These are phyloP conservation scores for Sylvia borin DNA, from an alignment of 2,797 vertebrate genomes.

Conservation along the genomic window DNA sequence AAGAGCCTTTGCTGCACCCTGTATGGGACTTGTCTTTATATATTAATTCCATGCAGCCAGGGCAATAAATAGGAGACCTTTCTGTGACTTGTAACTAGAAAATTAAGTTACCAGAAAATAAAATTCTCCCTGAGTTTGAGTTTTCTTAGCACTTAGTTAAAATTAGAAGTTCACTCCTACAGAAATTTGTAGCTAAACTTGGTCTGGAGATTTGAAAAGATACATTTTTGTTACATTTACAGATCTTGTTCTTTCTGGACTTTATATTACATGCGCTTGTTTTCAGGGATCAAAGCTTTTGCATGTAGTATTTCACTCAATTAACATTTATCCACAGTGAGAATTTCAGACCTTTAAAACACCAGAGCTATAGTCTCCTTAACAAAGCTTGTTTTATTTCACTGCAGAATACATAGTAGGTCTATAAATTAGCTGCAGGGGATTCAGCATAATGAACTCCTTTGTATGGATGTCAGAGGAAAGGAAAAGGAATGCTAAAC, in stretches of 20 bases:
- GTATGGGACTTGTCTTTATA: background rate
- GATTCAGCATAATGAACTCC: constrained; percentile 35
- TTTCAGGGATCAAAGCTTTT: background rate
- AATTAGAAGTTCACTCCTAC: background rate
- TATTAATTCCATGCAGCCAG: background rate
- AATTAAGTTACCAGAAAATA: background rate
- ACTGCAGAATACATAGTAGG: background rate
- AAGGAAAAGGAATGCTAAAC: background rate
- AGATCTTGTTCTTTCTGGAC: background rate
- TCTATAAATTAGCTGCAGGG: constrained; percentile 20
- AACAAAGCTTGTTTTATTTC: constrained; percentile 49
- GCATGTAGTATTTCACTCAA: background rate
- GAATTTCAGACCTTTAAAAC: background rate
- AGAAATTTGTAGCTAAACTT: background rate
- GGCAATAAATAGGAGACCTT: background rate
- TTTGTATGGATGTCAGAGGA: constrained; percentile 42
- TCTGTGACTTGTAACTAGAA: background rate
- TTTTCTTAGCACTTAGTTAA: background rate
- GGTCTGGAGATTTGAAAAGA: background rate
- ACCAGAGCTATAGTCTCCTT: background rate
- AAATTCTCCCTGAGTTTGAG: background rate
- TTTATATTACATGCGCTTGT: background rate
- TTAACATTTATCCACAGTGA: background rate
- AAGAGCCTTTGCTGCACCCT: background rate
- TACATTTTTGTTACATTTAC: background rate